Conservation (phyloP, 92 coral and sea anemone species). For the Pocillopora grandis region DNA sequence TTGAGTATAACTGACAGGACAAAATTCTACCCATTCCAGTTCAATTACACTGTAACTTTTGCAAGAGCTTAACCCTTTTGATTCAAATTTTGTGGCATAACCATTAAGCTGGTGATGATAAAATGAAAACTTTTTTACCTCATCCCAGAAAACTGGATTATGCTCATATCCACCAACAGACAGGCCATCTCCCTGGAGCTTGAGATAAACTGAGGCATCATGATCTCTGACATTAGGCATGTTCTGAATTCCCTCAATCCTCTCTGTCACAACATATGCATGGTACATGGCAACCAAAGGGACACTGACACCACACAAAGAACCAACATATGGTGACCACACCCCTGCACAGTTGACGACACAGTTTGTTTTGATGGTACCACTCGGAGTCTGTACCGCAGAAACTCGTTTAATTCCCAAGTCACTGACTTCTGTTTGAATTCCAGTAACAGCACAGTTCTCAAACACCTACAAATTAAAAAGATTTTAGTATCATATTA, state of each 20-base stretch:
- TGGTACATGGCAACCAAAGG: slow-evolving; percentile 96
- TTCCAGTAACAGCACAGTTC: slow-evolving; percentile 88
- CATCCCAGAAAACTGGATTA: slow-evolving; percentile 95
- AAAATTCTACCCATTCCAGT: too few relatives aligned
- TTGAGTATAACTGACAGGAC: too few relatives aligned
- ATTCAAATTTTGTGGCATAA: too few relatives aligned
- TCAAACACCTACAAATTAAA: slow-evolving; percentile 72
- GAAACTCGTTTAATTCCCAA: slow-evolving; percentile 82
- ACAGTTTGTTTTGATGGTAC: slow-evolving; percentile 79
- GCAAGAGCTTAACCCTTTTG: too few relatives aligned
- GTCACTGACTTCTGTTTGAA: slow-evolving; percentile 86
- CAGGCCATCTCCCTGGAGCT: slow-evolving; percentile 97
- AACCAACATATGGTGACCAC: slow-evolving; percentile 96
- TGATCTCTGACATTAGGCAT: slow-evolving; percentile 98
- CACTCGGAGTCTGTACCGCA: slow-evolving; percentile 83
- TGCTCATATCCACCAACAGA: slow-evolving; percentile 95
- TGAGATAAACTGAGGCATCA: slow-evolving; percentile 92
- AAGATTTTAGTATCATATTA: neutral
- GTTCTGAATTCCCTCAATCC: slow-evolving; percentile 94
- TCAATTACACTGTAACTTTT: too few relatives aligned
- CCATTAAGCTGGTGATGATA: neutral
- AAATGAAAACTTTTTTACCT: slow-evolving; percentile 47
- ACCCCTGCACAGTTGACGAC: slow-evolving; percentile 93
- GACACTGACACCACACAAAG: slow-evolving; percentile 80
- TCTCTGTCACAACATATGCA: slow-evolving; percentile 94